Evolutionary conservation across 2,888 invertebrate species (phyloP), one percentile per base, ranked within the genome.

Genomic region (Harpalus rufipes): DNA sequence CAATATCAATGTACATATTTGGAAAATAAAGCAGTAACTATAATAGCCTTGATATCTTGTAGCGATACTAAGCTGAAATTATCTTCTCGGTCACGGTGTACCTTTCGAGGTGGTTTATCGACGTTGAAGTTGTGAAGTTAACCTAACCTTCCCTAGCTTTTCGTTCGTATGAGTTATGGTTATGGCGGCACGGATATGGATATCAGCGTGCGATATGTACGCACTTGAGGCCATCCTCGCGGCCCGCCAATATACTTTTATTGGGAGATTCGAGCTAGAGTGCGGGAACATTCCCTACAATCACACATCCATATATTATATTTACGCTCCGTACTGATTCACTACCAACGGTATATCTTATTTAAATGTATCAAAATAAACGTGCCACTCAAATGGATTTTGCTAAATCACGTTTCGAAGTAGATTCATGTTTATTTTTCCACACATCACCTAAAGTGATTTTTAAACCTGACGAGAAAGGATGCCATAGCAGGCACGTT

Each of bases 291-390:
- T 32, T 32, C 32, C 86, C 86, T 87, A 89, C 89, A 89, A 89
- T 89, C 89, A 88, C 88, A 88, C 87, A 88, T 89, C 88, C 88
- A 90, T 90, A 89, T 89, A 89, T 90, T 88, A 90, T 89, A 89
- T 90, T 90, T 90, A 90, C 89, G 88, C 88, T 83, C 59, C 87
- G 88, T 87, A 87, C 89, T 90, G 89, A 90, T 89, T 90, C 90
- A 89, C 88, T 87, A 87, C 88, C 87, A 6, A 89, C 89, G 88
- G 88, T 88, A 89, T 89, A 89, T 88, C 88, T 89, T 89, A 89
- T 89, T 89, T 89, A 83, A 83, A 74, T 76, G 72, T 76, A 61
- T 83, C 68, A 58, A 83, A 74, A 74, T 83, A 74, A 61, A 74
- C 44, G 59, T 78, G 56, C 56, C 78, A 56, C 58, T 44, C 41